Conservation (phyloP, 2,888 invertebrate genomes). For the Lymantria dispar region DNA sequence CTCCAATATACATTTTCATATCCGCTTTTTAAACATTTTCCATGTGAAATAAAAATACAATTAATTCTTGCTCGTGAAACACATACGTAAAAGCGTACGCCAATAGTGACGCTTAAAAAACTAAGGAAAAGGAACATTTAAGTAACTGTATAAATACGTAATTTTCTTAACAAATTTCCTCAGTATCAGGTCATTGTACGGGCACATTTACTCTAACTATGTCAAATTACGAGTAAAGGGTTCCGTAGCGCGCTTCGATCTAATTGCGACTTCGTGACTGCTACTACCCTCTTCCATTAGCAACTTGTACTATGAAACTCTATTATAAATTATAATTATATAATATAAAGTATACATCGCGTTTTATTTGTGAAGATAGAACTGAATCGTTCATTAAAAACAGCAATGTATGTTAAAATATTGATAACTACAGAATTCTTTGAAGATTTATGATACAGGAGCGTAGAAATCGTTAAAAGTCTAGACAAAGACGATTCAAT, state of each 20-base stretch:
- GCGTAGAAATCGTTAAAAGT: slow-evolving; percentile 53
- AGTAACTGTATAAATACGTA: slow-evolving; percentile 2
- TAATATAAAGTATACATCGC: slow-evolving; percentile 22
- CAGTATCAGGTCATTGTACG: slow-evolving; percentile 44
- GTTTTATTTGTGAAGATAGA: slow-evolving; percentile 6
- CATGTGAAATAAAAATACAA: no score
- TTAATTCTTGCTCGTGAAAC: no score
- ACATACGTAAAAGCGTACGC: neutral
- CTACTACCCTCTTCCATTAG: slow-evolving; percentile 65
- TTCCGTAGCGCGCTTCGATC: slow-evolving; percentile 62
- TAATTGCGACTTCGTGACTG: slow-evolving; percentile 74
- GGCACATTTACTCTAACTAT: slow-evolving; percentile 65
- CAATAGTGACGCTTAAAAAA: neutral
- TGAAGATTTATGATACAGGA: slow-evolving; percentile 28
- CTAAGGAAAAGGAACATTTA: slow-evolving; percentile 3
- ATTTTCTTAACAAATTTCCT: slow-evolving; percentile 28
- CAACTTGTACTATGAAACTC: slow-evolving; percentile 41
- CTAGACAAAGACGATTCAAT: slow-evolving; percentile 55
- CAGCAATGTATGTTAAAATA: slow-evolving; percentile 26
- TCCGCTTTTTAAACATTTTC: no score
- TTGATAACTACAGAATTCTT: slow-evolving; percentile 5
- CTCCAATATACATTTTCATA: no score
- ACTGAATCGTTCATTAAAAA: neutral
- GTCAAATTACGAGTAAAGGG: slow-evolving; percentile 72
- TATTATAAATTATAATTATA: slow-evolving; percentile 5